Conservation (phyloP, 2,797 vertebrate genomes). For the Gorsachius magnificus region DNA sequence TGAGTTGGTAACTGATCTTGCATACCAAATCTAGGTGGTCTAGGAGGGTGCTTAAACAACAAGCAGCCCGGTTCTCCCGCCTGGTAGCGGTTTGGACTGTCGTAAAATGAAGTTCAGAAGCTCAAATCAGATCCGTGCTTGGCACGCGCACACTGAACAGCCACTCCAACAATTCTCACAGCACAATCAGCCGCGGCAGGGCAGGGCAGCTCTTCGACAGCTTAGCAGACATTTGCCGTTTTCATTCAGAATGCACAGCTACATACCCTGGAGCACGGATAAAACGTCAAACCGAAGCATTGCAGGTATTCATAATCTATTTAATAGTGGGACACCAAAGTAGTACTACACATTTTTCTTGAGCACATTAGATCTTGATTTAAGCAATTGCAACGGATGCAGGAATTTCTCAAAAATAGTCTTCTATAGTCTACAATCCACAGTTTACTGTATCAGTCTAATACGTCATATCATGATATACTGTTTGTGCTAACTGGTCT, state of each 20-base stretch:
- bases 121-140: background rate
- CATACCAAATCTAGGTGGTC: background rate
- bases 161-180: background rate
- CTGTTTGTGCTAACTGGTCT: slow-evolving; percentile 22
- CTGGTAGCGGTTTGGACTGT: background rate
- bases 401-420: slow-evolving; percentile 54
- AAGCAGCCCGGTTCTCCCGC: rapidly evolving
- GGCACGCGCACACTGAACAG: background rate
- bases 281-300: slow-evolving; percentile 59
- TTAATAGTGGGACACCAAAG: slow-evolving; percentile 67
- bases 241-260: slow-evolving; percentile 5
- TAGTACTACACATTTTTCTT: slow-evolving; percentile 62
- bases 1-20: rapidly evolving
- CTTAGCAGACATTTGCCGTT: background rate
- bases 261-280: background rate
- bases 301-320: slow-evolving; percentile 56
- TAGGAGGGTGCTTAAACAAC: background rate
- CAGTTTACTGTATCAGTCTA: slow-evolving; percentile 49
- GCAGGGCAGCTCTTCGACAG: background rate
- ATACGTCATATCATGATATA: slow-evolving; percentile 24
- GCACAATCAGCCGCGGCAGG: background rate
- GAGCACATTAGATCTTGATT: slow-evolving; percentile 63
- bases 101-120: rapidly evolving
- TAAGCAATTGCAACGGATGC: slow-evolving; percentile 53
- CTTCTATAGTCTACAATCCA: slow-evolving; percentile 50